Evolutionary conservation across 2,797 vertebrate species (phyloP).

Genomic region (Pseudomugil tenellus): DNA sequence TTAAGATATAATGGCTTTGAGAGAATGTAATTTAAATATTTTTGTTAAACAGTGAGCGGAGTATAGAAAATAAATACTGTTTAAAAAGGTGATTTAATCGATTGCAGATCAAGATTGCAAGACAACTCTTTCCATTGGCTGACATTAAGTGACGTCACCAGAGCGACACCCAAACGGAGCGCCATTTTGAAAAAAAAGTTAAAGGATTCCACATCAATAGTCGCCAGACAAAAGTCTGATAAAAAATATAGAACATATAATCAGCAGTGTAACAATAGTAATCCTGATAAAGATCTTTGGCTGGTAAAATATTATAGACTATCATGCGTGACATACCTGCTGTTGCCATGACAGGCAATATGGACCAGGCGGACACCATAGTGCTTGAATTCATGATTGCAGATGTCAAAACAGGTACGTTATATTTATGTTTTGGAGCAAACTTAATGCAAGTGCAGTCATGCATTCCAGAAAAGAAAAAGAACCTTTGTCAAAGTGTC

Average conservation of each 20-base stretch:
- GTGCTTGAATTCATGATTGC: background rate
- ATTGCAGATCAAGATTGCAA: background rate
- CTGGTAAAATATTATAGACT: background rate
- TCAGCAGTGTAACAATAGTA: background rate
- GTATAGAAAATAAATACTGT: too few relatives aligned
- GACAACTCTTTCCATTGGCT: slow-evolving; percentile 18
- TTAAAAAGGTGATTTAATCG: too few relatives aligned
- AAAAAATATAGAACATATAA: slow-evolving; percentile 20
- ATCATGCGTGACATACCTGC: background rate
- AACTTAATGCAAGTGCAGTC: background rate
- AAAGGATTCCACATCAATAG: too few relatives aligned
- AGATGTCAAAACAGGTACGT: slow-evolving; percentile 6
- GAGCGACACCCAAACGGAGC: slow-evolving; percentile 8
- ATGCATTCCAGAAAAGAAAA: background rate
- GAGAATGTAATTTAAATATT: background rate
- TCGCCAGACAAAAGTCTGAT: too few relatives aligned
- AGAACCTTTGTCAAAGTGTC: background rate
- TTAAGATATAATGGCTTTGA: background rate
- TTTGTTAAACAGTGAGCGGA: background rate
- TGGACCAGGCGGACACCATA: background rate
- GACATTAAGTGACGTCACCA: background rate
- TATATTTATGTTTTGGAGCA: background rate
- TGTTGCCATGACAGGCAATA: background rate
- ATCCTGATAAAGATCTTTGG: background rate
- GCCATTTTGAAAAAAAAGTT: slow-evolving; percentile 42